A percentile compares a stretch with the other conserved stretches of the same genome.
These are phyloP conservation scores for Oreochromis spilurus DNA, from an alignment of 2,113 vertebrate species.

Conservation along the genomic window DNA sequence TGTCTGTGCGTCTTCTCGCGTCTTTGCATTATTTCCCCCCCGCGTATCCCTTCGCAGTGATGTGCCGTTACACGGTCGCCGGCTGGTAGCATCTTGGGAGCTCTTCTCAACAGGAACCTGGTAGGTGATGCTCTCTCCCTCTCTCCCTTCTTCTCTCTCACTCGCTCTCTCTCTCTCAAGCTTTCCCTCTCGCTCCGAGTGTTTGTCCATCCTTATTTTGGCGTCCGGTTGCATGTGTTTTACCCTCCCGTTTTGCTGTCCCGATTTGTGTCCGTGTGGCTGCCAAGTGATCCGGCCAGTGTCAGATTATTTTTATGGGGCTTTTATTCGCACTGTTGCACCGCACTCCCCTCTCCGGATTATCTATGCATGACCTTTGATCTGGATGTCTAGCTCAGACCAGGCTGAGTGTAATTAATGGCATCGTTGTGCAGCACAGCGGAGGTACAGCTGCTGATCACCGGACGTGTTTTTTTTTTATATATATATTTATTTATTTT, in stretches of 20 bases:
- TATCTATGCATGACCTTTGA: conserved; percentile 91
- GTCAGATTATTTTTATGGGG: conserved; percentile 77
- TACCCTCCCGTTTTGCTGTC: conserved; percentile 6
- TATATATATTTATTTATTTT: not conserved
- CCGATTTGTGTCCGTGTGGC: conserved; percentile 9
- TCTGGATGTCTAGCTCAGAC: conserved; percentile 80
- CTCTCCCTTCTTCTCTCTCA: not conserved
- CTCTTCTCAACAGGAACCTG: conserved; percentile 85
- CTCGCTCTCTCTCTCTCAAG: not conserved
- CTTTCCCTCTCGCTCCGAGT: not conserved
- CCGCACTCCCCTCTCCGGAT: conserved; percentile 76
- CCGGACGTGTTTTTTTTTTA: conserved; percentile 32
- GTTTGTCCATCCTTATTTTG: conserved; percentile 38
- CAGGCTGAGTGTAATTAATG: conserved; percentile 74
- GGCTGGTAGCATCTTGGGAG: conserved; percentile 84
- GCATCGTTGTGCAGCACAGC: conserved; percentile 59
- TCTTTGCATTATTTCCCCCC: conserved; percentile 49
- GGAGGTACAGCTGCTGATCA: conserved; percentile 50
- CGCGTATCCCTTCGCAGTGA: conserved; percentile 69
- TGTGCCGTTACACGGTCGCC: conserved; percentile 85
- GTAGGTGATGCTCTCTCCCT: conserved; percentile 80
- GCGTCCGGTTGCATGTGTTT: conserved; percentile 41
- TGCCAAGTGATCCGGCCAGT: conserved; percentile 47
- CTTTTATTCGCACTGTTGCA: conserved; percentile 73
- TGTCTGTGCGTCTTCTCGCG: conserved; percentile 43